Evolutionary conservation across 2,888 invertebrate species (phyloP).

Genomic region (Agonopterix subpropinquella): DNA sequence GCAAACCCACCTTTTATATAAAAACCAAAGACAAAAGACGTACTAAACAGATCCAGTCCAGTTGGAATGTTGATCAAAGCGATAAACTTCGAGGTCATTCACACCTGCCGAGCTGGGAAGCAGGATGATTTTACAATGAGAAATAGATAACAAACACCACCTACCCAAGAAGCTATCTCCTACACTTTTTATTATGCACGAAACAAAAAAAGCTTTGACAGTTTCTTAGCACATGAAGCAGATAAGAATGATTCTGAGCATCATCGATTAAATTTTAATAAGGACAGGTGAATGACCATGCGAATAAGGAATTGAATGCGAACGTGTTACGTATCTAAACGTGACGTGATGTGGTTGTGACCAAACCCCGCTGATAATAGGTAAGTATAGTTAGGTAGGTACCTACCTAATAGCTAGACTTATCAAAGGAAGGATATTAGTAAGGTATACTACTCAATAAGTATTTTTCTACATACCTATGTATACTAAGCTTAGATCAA

Average conservation of each 20-base stretch:
- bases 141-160: constrained; percentile 15
- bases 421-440: too few relatives aligned
- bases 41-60: constrained; percentile 4
- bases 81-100: constrained; percentile 48
- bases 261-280: constrained; percentile 32
- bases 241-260: constrained; percentile 3
- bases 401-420: too few relatives aligned
- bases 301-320: constrained; percentile 38
- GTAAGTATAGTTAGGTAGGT: too few relatives aligned
- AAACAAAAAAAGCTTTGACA: constrained; percentile 18
- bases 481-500: too few relatives aligned
- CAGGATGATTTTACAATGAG: constrained; percentile 24
- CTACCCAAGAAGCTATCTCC: constrained; percentile 6
- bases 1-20: too few relatives aligned
- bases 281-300: constrained; percentile 46
- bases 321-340: constrained; percentile 12
- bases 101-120: constrained; percentile 32
- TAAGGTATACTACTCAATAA: too few relatives aligned
- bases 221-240: constrained; percentile 12
- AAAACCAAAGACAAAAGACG: too few relatives aligned
- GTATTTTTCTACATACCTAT: too few relatives aligned
- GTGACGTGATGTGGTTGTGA: too few relatives aligned
- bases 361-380: too few relatives aligned
- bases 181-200: constrained; percentile 15
- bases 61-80: constrained; percentile 48